Percentiles rank a stretch among this genome's conserved stretches.
These are phyloP conservation scores for Chrosomus eos DNA, from an alignment of 2,797 vertebrate species.

Conservation along the genomic window DNA sequence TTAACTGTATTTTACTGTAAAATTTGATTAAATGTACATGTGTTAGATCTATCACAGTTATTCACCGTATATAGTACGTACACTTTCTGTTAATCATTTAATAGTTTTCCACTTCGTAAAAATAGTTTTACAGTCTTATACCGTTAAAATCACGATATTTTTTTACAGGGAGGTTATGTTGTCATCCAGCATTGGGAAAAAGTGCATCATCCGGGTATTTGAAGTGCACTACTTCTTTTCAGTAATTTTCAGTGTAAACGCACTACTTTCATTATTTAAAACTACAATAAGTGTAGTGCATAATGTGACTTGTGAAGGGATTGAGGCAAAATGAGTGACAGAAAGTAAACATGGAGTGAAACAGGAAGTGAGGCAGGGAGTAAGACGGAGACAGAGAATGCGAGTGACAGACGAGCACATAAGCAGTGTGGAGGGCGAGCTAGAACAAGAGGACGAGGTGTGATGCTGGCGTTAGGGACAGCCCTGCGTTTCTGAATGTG, in stretches of 20 bases:
- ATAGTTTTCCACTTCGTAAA: too few relatives aligned
- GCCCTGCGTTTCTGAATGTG: slow-evolving; percentile 13
- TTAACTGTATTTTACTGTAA: too few relatives aligned
- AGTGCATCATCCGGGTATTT: too few relatives aligned
- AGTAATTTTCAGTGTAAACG: too few relatives aligned
- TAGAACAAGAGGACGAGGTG: slow-evolving; percentile 43
- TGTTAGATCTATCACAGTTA: too few relatives aligned
- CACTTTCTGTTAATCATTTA: too few relatives aligned
- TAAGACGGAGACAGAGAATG: slow-evolving; percentile 56
- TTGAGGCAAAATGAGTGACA: not conserved
- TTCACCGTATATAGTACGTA: too few relatives aligned
- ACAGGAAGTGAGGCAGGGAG: not conserved
- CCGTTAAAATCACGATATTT: too few relatives aligned
- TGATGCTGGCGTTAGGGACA: slow-evolving; percentile 19
- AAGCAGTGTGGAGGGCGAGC: slow-evolving; percentile 67
- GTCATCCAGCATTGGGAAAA: not conserved
- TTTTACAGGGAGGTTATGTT: not conserved
- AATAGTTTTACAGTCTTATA: too few relatives aligned
- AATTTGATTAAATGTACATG: too few relatives aligned
- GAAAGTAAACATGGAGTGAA: slow-evolving; percentile 2
- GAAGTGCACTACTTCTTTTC: too few relatives aligned
- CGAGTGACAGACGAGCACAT: slow-evolving; percentile 37
- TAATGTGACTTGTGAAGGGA: not conserved
- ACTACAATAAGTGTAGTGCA: not conserved
- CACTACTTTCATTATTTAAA: not conserved